Percentiles rank a stretch among this genome's conserved stretches.
phyloP scores from a whole-genome alignment of 2,113 vertebrate genomes.

The Trinectes maculatus region DNA sequence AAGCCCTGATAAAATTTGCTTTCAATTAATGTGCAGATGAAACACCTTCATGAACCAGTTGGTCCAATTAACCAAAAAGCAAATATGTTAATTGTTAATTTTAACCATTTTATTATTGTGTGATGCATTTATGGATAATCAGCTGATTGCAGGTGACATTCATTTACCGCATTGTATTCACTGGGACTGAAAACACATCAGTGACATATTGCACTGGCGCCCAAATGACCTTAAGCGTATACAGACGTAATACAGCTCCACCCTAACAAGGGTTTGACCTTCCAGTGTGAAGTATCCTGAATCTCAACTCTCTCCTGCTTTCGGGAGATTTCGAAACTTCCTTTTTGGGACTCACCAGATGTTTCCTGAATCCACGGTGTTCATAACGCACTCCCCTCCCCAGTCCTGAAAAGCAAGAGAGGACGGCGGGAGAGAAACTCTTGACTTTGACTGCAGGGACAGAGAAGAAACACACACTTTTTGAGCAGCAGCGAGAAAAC shows the following conservation, averaged over 20 bases:
- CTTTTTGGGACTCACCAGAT: slow-evolving; percentile 86
- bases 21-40: no score
- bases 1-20: no score
- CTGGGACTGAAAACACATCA: slow-evolving; percentile 6
- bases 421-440: slow-evolving; percentile 26
- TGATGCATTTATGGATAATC: neutral
- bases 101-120: neutral
- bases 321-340: slow-evolving; percentile 91
- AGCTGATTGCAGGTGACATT: slow-evolving; percentile 1
- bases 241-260: slow-evolving; percentile 27
- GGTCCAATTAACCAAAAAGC: no score
- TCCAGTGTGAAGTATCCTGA: slow-evolving; percentile 42
- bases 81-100: neutral
- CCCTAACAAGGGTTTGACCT: slow-evolving; percentile 60
- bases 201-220: neutral
- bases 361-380: slow-evolving; percentile 78
- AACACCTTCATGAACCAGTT: no score
- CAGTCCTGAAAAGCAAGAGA: slow-evolving; percentile 43
- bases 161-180: slow-evolving; percentile 3
- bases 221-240: slow-evolving; percentile 18
- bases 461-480: slow-evolving; percentile 15
- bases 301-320: slow-evolving; percentile 82
- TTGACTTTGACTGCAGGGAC: slow-evolving; percentile 38
- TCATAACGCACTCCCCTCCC: slow-evolving; percentile 58
- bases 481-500: slow-evolving; percentile 18